Evolutionary conservation across 2,888 invertebrate species (phyloP).

Genomic region (Ceratothoa steindachneri): DNA sequence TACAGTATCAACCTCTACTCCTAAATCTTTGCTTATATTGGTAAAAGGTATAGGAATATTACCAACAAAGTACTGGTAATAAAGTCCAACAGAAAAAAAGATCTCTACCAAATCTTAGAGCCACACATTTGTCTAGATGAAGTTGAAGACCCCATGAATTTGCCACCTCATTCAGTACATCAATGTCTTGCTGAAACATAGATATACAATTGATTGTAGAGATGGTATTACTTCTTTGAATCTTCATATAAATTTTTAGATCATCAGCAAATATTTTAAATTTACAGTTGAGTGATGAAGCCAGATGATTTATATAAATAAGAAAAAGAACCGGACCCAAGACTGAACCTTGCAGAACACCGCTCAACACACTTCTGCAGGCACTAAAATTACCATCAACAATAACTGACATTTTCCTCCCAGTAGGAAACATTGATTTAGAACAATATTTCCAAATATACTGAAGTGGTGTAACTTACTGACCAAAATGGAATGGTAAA

Average conservation of each 20-base stretch:
- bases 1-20: not conserved
- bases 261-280: not conserved
- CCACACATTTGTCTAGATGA: too few species aligned
- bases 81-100: not conserved
- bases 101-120: not conserved
- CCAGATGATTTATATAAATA: not conserved
- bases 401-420: not conserved
- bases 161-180: not conserved
- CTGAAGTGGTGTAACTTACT: too few species aligned
- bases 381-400: not conserved
- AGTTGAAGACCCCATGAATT: not conserved
- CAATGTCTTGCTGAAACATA: too few species aligned
- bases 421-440: too few species aligned
- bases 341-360: not conserved
- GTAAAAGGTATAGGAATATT: not conserved
- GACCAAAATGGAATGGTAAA: too few species aligned
- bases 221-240: too few species aligned
- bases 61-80: not conserved
- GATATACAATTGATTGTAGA: too few species aligned
- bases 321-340: not conserved
- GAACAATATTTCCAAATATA: too few species aligned
- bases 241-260: not conserved
- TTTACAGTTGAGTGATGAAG: not conserved
- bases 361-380: not conserved
- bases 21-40: not conserved